Evolutionary conservation across 1,140 invertebrate species (phyloP), one percentile per base, ranked within the genome.

Genomic region (Habropoda laboriosa): DNA sequence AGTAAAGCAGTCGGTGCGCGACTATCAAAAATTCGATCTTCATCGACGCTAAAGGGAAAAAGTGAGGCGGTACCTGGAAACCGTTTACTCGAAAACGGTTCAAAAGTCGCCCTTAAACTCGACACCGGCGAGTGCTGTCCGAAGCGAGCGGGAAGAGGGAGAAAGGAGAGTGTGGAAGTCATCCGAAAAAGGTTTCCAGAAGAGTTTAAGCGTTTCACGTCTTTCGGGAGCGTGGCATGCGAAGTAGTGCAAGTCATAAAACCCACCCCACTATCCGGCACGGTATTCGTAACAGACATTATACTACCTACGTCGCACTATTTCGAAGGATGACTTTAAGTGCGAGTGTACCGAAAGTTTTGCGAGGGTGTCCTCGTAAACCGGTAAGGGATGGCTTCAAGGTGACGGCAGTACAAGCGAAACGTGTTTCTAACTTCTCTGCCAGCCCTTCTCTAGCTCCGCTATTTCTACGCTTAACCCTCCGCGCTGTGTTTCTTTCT

Each of bases 301-400:
- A 80, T 70, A 81, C 47, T 72, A 78, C 18, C 68, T 80, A 76
- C 61, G 79, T 74, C 60, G 76, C 64, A 51, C 80, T 83, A 86
- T 87, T 87, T 76, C 79, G 71, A 79, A 79, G 70, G 78, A 87
- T 87, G 86, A 83, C 85, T 87, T 85, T 85, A 80, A 85, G 71
- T 80, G 80, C 64, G 60, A 80, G 57, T 71, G 61, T 79, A 87
- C 55, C 70, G 58, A 82, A 87, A 85, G 40, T 82, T 80, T 85
- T 68, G 71, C 64, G 60, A 42, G 27, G 79, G 55, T 55, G 38
- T 32, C 45, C 58, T 87, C 86, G 70, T 85, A 87, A 87, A 87
- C 80, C 73, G 77, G 80, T 80, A 83, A 87, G 79, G 73, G 85
- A 86, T 85, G 66, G 64, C 53, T 84, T 78, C 73, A 82, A 82